Percentiles rank a stretch among this genome's conserved stretches.
Conservation (phyloP, 2,888 invertebrate genomes). For the Torymus auratus region DNA sequence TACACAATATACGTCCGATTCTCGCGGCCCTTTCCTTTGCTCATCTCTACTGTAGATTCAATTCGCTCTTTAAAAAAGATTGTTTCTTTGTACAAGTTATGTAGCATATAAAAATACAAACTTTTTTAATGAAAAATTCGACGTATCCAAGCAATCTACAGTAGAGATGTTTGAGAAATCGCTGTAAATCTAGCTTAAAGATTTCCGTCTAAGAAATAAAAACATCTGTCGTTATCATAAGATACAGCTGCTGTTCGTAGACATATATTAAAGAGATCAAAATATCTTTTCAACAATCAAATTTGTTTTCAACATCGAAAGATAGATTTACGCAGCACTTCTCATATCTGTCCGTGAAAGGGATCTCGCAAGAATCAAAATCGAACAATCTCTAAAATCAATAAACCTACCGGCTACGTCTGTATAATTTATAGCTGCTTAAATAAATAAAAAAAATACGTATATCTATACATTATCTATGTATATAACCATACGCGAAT, state of each 20-base stretch:
- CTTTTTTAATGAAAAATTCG: constrained; percentile 35
- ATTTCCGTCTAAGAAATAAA: no score
- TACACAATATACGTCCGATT: background rate
- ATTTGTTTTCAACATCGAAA: background rate
- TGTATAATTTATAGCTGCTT: constrained; percentile 6
- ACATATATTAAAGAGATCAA: background rate
- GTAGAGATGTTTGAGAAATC: background rate
- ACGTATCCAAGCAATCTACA: background rate
- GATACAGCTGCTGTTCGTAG: background rate
- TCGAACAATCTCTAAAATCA: no score
- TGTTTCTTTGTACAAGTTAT: constrained; percentile 32
- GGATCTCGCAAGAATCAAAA: no score
- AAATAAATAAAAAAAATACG: constrained; percentile 46
- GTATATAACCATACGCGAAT: background rate
- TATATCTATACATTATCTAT: constrained; percentile 12
- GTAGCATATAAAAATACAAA: constrained; percentile 46
- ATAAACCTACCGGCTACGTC: no score
- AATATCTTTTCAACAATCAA: background rate
- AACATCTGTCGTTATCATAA: no score
- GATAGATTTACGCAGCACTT: background rate
- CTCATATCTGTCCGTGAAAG: no score
- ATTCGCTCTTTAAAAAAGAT: constrained; percentile 37
- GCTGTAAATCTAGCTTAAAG: no score
- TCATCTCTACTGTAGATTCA: constrained; percentile 7
- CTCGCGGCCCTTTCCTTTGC: background rate